Evolutionary conservation across 2,797 vertebrate species (phyloP).

Genomic region (Cheirogaleus major): DNA sequence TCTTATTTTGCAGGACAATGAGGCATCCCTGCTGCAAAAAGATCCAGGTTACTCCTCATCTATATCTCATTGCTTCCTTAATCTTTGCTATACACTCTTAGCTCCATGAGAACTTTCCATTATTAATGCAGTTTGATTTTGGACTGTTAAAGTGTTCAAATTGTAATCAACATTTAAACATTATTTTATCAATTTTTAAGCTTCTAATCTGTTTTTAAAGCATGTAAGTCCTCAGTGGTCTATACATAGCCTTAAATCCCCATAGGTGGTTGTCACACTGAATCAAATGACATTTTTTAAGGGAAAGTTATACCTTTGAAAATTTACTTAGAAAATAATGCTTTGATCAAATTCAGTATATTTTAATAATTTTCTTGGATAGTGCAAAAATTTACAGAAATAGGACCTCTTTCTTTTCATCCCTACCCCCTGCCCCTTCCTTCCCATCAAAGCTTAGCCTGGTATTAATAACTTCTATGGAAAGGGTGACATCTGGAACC

Average conservation of each 20-base stretch:
- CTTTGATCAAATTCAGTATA: constrained; percentile 40
- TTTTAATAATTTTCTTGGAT: constrained; percentile 43
- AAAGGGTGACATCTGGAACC: background rate
- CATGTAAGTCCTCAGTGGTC: background rate
- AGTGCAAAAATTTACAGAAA: background rate
- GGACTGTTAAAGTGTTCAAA: background rate
- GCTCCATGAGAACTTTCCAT: background rate
- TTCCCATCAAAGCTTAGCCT: background rate
- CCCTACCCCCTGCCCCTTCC: background rate
- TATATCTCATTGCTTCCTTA: background rate
- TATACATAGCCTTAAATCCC: background rate
- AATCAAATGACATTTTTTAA: constrained; percentile 26
- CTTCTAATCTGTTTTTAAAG: constrained; percentile 40
- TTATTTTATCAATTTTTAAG: constrained; percentile 26
- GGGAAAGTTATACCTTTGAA: constrained; percentile 36
- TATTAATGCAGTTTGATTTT: constrained; percentile 22
- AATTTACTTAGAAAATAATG: constrained; percentile 1
- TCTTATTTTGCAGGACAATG: background rate
- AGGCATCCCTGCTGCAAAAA: background rate
- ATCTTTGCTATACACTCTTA: background rate
- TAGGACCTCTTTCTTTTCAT: background rate
- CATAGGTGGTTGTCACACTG: background rate
- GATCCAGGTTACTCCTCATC: background rate
- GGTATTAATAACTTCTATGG: constrained; percentile 29
- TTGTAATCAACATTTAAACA: background rate